Percentiles rank a stretch among this genome's conserved stretches.
Evolutionary conservation across 2,113 vertebrate species (phyloP).

Genomic region (Zosterops pallidus): DNA sequence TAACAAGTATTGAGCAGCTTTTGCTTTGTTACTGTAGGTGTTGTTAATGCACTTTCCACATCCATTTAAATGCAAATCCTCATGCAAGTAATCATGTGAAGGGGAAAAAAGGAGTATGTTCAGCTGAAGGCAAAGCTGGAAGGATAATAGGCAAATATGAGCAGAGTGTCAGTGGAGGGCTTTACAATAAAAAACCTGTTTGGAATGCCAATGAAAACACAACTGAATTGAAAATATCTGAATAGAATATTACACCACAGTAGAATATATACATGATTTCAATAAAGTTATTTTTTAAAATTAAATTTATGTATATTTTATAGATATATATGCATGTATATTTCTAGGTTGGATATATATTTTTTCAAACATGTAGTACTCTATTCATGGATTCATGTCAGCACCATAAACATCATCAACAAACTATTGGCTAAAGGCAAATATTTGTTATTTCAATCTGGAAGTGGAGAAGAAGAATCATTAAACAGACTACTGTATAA

Average conservation of each 20-base stretch:
- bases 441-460: slow-evolving; percentile 33
- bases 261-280: slow-evolving; percentile 33
- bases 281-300: slow-evolving; percentile 62
- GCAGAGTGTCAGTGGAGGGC: slow-evolving; percentile 49
- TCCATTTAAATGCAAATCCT: slow-evolving; percentile 81
- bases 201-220: slow-evolving; percentile 40
- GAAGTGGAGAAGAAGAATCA: slow-evolving; percentile 12
- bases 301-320: background rate
- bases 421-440: background rate
- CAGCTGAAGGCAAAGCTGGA: slow-evolving; percentile 70
- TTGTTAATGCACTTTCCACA: slow-evolving; percentile 70
- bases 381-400: background rate
- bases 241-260: slow-evolving; percentile 41
- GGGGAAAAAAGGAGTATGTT: slow-evolving; percentile 32
- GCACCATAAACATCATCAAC: background rate
- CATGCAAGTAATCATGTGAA: slow-evolving; percentile 72
- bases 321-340: background rate
- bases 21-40: slow-evolving; percentile 67
- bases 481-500: slow-evolving; percentile 22
- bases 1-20: slow-evolving; percentile 55
- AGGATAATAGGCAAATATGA: slow-evolving; percentile 63
- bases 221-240: slow-evolving; percentile 45
- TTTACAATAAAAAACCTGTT: slow-evolving; percentile 50
- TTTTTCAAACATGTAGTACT: background rate
- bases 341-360: background rate